Percentiles rank a stretch among this genome's conserved stretches.
Conservation (phyloP, 1,140 invertebrate species). For the Saccostrea echinata region DNA sequence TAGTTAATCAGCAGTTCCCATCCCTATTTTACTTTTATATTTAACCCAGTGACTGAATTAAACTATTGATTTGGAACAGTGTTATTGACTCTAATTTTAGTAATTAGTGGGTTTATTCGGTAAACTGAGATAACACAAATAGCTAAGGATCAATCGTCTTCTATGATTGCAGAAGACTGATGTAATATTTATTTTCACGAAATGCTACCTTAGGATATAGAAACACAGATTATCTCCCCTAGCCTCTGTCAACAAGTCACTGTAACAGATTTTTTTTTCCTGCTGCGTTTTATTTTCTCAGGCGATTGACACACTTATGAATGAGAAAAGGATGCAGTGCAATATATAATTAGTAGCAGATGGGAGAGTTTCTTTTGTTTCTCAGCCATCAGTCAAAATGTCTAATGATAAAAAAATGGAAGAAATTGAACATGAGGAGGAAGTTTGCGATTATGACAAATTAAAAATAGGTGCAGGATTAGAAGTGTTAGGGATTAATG, state of each 20-base stretch:
- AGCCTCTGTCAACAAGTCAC: neutral
- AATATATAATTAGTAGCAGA: neutral
- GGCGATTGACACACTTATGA: conserved; percentile 28
- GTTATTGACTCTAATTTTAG: conserved; percentile 27
- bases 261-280: neutral
- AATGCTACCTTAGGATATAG: neutral
- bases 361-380: conserved; percentile 24
- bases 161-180: conserved; percentile 14
- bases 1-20: neutral
- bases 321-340: conserved; percentile 14
- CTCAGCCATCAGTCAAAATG: neutral
- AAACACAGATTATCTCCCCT: neutral
- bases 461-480: neutral
- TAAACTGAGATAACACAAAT: neutral
- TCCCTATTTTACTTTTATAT: neutral
- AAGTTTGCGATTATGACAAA: conserved; percentile 4
- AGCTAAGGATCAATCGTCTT: neutral
- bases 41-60: neutral
- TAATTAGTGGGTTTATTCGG: conserved; percentile 19
- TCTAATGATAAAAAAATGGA: neutral
- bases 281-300: neutral
- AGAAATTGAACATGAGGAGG: conserved; percentile 8
- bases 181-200: neutral
- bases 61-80: neutral
- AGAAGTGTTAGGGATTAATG: neutral